Base-by-base conservation (phyloP, 30 jellyfish, hydroid and myxozoan genomes). In the Hydra vulgaris region DNA sequence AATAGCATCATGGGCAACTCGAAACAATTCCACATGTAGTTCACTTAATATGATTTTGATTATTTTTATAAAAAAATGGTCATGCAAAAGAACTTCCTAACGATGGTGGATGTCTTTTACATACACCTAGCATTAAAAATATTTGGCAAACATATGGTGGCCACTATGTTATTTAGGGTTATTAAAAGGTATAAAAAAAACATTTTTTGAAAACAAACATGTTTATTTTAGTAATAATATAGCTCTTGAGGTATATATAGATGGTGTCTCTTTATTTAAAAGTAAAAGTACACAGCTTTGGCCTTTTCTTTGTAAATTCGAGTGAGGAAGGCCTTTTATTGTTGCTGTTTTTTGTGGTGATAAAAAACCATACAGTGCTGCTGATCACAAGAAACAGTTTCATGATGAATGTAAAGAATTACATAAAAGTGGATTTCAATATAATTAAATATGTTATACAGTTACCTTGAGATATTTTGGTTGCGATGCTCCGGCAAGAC, bases 131-230 rank as follows among this genome's bases (percentile, higher is more conserved):
- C 54, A 17, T 17, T 25, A 16, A 20, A 26, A 40, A 40, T 12
- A 4, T 21, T 17, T 75, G 70, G 69, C 72, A 70, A 0, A 25
- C 25, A 78, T 17, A 25, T 78, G 77, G 82, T 21, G 56, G 23
- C n/a, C 22, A 78, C 78, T 68, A 68, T 68, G 25, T 54, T 78
- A 78, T 78, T 61, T 78, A 21, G 85, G 79, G 25, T 25, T 78
- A 12, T 19, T 23, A 27, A 78, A 0, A 12, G 27, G 77, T 21
- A 54, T 78, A 22, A 27, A 78, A 0, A 20, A 53, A 61, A 74
- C 23, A 53, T 78, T 78, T 17, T 15, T 24, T 54, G 54, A 78
- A 17, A 15, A 53, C 79, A 17, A 53, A 12, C 61, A 40, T 24
- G 23, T 53, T 23, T 55, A 55, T 27, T 23, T 27, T 0, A 15